Percentiles rank a stretch among this genome's conserved stretches.
Conservation (phyloP, 2,888 invertebrate species). For the Nineta flava region DNA sequence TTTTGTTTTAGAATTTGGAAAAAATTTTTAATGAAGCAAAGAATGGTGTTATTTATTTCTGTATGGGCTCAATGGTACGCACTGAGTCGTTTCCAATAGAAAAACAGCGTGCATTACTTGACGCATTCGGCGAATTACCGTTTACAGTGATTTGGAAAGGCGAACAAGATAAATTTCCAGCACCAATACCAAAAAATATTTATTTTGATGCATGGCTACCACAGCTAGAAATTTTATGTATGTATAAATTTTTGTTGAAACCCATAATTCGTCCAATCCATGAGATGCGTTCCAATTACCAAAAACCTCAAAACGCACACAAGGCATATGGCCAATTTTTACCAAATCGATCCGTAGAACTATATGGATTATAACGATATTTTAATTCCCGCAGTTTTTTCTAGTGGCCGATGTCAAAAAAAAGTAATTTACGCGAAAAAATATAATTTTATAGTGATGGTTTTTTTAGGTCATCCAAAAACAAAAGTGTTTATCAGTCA, state of each 20-base stretch:
- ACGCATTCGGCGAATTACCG: constrained; percentile 32
- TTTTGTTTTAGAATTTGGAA: constrained; percentile 14
- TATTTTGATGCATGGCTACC: constrained; percentile 37
- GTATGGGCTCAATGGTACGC: constrained; percentile 40
- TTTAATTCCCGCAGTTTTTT: constrained; percentile 10
- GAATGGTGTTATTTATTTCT: constrained; percentile 35
- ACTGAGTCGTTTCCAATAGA: constrained; percentile 35
- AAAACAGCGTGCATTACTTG: constrained; percentile 31
- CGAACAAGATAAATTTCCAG: constrained; percentile 30
- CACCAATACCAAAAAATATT: constrained; percentile 29
- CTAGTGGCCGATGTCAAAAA: no score
- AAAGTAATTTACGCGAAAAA: no score
- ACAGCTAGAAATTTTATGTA: constrained; percentile 36
- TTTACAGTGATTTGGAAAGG: constrained; percentile 39
- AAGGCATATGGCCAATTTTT: no score
- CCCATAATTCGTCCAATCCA: no score
- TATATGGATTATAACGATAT: no score
- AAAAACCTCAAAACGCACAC: no score
- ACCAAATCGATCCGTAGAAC: no score
- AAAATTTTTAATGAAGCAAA: constrained; percentile 16
- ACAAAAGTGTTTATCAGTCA: constrained; percentile 18
- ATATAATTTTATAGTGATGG: no score
- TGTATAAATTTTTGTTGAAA: no score
- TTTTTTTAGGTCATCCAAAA: constrained; percentile 16
- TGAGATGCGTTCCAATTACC: no score